phyloP scores from a whole-genome alignment of 2,113 vertebrate genomes.

The Lipophrys pholis region DNA sequence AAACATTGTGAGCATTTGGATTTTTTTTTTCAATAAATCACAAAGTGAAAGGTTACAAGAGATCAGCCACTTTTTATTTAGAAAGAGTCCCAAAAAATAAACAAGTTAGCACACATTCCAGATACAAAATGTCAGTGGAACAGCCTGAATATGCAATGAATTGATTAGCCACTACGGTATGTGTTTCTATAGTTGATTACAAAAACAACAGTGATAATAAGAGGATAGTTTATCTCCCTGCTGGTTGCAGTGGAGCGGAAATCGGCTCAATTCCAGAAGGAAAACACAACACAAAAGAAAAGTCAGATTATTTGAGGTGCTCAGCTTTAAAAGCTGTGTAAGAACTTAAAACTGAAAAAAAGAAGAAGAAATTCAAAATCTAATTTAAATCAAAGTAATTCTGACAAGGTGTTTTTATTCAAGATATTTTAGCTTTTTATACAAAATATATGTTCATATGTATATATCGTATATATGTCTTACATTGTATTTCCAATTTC shows the following conservation, averaged over 20 bases:
- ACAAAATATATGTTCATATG: constrained; percentile 79
- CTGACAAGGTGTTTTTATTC: constrained; percentile 51
- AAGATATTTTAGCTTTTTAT: constrained; percentile 68
- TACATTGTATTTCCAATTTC: constrained; percentile 75
- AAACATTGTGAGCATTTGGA: too few species aligned
- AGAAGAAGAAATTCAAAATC: background rate
- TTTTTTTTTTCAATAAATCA: constrained; percentile 17
- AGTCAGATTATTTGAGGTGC: constrained; percentile 40
- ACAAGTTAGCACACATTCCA: constrained; percentile 86
- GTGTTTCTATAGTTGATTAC: constrained; percentile 64
- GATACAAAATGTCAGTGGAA: constrained; percentile 85
- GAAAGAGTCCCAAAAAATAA: constrained; percentile 87
- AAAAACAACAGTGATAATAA: constrained; percentile 70
- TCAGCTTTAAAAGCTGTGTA: constrained; percentile 31
- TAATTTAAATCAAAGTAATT: constrained; percentile 23
- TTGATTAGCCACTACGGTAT: constrained; percentile 63
- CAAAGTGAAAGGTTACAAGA: constrained; percentile 62
- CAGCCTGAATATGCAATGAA: constrained; percentile 76
- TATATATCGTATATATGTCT: constrained; percentile 73
- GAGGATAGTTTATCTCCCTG: constrained; percentile 54
- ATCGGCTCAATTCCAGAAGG: constrained; percentile 36
- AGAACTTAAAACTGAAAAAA: constrained; percentile 15
- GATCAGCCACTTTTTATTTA: constrained; percentile 86
- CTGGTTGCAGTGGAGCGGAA: constrained; percentile 32
- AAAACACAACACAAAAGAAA: background rate